These are phyloP conservation scores for Carpatolechia fugitivella DNA, from an alignment of 2,888 invertebrate species.

Conservation along the genomic window DNA sequence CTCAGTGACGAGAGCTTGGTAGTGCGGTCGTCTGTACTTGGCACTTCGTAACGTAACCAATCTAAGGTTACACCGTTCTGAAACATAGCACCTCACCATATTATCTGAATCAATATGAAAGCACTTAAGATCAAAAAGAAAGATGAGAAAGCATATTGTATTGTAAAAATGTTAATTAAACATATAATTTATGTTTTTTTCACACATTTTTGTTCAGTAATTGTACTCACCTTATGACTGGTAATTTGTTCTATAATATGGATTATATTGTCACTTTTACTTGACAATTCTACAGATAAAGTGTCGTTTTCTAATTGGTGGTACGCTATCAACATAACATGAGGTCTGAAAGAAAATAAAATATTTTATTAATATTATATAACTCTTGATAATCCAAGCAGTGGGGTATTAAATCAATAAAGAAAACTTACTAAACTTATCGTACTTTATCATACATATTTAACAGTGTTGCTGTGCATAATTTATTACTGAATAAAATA, in stretches of 20 bases:
- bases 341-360: constrained; percentile 71
- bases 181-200: too few species aligned
- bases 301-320: constrained; percentile 94
- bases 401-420: too few species aligned
- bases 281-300: constrained; percentile 88
- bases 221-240: constrained; percentile 63
- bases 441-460: too few species aligned
- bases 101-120: too few species aligned
- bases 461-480: too few species aligned
- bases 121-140: too few species aligned
- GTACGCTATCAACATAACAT: constrained; percentile 87
- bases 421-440: too few species aligned
- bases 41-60: constrained; percentile 86
- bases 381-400: not conserved
- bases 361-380: not conserved
- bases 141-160: too few species aligned
- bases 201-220: too few species aligned
- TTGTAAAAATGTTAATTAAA: too few species aligned
- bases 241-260: constrained; percentile 91
- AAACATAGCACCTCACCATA: too few species aligned
- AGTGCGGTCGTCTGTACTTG: constrained; percentile 80
- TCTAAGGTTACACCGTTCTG: constrained; percentile 73
- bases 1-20: constrained; percentile 63
- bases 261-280: constrained; percentile 83
- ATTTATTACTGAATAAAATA: too few species aligned